phyloP scores from a whole-genome alignment of 2,888 invertebrate genomes.

The Meiosimyza platycephala region DNA sequence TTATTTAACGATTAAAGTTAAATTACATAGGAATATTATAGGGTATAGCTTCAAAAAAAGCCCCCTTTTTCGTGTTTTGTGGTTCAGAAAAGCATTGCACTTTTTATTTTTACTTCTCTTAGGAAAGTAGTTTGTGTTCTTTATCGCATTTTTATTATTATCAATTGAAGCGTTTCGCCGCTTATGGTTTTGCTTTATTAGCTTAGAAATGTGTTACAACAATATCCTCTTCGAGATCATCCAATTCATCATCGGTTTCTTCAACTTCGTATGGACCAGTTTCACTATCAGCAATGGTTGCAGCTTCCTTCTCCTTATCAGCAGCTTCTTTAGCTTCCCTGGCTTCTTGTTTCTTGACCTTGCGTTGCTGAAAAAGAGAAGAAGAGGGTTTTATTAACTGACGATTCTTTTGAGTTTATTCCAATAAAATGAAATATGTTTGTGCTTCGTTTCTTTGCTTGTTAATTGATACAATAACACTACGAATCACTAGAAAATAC shows the following conservation, averaged over 20 bases:
- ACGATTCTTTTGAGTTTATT: too few relatives aligned
- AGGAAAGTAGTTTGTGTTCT: slow-evolving; percentile 5
- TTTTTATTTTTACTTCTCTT: not conserved
- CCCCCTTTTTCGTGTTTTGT: too few relatives aligned
- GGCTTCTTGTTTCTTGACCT: slow-evolving; percentile 80
- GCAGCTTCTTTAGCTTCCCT: slow-evolving; percentile 67
- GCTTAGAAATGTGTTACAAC: slow-evolving; percentile 83
- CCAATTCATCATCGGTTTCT: slow-evolving; percentile 87
- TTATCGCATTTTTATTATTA: not conserved
- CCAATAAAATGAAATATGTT: too few relatives aligned
- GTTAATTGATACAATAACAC: too few relatives aligned
- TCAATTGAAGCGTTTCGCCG: slow-evolving; percentile 10
- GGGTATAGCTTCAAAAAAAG: too few relatives aligned
- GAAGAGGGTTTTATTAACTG: not conserved
- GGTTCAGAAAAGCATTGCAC: too few relatives aligned
- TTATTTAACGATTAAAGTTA: too few relatives aligned
- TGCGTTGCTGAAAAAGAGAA: slow-evolving; percentile 70
- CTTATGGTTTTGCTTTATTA: not conserved
- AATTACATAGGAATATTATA: too few relatives aligned
- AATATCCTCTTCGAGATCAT: slow-evolving; percentile 89
- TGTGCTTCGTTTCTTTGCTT: too few relatives aligned
- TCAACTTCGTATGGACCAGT: slow-evolving; percentile 69
- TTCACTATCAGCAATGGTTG: slow-evolving; percentile 70
- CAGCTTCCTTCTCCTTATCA: slow-evolving; percentile 72
- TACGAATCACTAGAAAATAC: too few relatives aligned